Conservation (phyloP, 92 coral and sea anemone species). For the Porites divaricata region DNA sequence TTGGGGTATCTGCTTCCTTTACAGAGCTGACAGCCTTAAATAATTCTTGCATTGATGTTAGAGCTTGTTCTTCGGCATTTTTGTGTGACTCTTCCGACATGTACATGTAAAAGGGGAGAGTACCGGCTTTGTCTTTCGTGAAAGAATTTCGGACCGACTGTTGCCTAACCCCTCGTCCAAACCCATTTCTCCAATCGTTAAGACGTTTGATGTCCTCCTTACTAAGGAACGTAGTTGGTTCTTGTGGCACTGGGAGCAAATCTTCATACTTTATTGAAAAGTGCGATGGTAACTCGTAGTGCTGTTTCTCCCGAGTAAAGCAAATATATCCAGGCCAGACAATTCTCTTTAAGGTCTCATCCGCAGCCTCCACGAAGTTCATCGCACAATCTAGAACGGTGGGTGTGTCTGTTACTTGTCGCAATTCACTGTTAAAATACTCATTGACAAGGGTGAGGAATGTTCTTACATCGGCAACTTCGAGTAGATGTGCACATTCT, state of each 20-base stretch:
- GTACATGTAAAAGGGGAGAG: conserved; percentile 62
- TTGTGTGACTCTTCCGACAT: conserved; percentile 34
- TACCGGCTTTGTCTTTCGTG: conserved; percentile 61
- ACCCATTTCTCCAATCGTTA: conserved; percentile 61
- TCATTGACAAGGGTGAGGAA: conserved; percentile 16
- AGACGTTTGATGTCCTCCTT: conserved; percentile 56
- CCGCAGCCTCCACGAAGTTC: conserved; percentile 53
- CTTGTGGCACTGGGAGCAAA: conserved; percentile 53
- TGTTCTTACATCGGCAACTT: conserved; percentile 31
- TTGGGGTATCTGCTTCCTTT: conserved; percentile 22
- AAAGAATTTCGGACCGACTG: conserved; percentile 50
- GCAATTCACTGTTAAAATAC: conserved; percentile 47
- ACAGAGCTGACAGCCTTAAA: conserved; percentile 31
- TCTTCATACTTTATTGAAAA: conserved; percentile 57
- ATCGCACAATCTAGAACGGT: conserved; percentile 50
- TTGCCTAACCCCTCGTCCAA: conserved; percentile 56
- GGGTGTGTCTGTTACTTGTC: conserved; percentile 52
- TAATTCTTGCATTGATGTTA: conserved; percentile 37
- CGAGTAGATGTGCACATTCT: conserved; percentile 46
- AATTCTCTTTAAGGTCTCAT: conserved; percentile 55
- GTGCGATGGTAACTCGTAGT: conserved; percentile 50
- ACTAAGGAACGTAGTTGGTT: conserved; percentile 34
- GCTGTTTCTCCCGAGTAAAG: conserved; percentile 55
- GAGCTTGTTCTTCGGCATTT: conserved; percentile 20
- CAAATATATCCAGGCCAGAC: conserved; percentile 65